Evolutionary conservation across 64 coral and sea anemone genomes (phyloP).

Genomic region (Dendronephthya gigantea): DNA sequence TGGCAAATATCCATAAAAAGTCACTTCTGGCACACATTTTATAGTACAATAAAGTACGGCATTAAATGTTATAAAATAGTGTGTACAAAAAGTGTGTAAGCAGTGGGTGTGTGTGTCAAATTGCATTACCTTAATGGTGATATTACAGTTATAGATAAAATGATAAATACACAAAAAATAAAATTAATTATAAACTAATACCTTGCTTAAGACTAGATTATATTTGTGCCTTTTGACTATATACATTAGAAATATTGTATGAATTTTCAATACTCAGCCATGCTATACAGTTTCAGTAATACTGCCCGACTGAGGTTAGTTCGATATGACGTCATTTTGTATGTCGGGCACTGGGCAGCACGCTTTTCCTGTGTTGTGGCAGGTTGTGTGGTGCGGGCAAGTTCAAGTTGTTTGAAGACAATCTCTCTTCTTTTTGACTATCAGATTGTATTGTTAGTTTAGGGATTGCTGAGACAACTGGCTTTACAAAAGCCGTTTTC

Average conservation of each 20-base stretch:
- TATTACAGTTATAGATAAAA: too few species aligned
- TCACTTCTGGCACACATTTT: too few species aligned
- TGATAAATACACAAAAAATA: too few species aligned
- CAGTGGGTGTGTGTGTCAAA: too few species aligned
- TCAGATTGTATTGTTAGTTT: background rate
- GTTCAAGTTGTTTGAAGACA: constrained; percentile 3
- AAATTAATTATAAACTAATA: background rate
- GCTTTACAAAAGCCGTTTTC: background rate
- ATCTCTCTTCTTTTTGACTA: background rate
- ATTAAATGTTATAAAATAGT: too few species aligned
- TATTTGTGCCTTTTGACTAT: background rate
- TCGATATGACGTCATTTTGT: background rate
- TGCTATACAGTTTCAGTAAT: too few species aligned
- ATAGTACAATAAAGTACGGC: too few species aligned
- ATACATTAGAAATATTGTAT: too few species aligned
- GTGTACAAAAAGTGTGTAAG: too few species aligned
- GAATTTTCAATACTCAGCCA: background rate
- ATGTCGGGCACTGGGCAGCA: background rate
- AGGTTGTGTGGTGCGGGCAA: background rate
- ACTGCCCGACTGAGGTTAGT: background rate
- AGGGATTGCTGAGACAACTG: background rate
- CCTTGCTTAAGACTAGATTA: background rate
- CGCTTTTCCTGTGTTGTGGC: background rate
- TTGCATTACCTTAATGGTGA: too few species aligned
- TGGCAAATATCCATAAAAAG: too few species aligned